Conservation (phyloP, 2,113 vertebrate species). For the Calidris pygmaea region DNA sequence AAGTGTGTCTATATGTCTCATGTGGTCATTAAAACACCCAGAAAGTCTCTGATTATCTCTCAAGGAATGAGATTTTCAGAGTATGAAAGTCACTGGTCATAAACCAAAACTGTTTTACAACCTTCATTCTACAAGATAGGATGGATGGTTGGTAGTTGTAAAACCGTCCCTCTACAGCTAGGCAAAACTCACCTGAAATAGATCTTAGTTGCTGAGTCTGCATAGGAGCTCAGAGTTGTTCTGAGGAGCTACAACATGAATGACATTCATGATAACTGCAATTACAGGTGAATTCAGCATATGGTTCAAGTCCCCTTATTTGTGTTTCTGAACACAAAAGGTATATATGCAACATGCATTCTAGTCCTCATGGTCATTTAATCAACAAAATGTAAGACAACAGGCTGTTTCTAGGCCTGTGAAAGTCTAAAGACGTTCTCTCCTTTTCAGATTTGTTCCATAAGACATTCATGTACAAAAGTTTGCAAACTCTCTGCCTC, state of each 20-base stretch:
- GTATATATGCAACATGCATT: background rate
- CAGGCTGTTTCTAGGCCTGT: background rate
- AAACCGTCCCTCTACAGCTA: background rate
- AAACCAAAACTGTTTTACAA: background rate
- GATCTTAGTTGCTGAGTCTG: background rate
- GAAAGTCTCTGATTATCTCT: background rate
- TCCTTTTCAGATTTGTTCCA: background rate
- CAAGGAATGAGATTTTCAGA: background rate
- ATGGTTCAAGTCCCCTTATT: background rate
- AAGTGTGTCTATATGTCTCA: background rate
- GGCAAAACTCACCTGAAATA: background rate
- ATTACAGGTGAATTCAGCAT: background rate
- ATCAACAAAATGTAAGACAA: background rate
- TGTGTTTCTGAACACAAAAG: background rate
- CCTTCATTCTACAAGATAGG: background rate
- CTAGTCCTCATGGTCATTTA: background rate
- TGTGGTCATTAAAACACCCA: background rate
- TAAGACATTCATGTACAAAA: background rate
- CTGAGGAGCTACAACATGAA: background rate
- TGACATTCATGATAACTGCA: background rate
- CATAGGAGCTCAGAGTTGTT: background rate
- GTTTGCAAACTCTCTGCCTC: background rate
- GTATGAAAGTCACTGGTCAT: background rate
- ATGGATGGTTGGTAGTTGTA: background rate
- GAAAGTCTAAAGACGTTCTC: background rate